These are phyloP conservation scores for Puffinus mauretanicus DNA, from an alignment of 2,113 vertebrate genomes.

Conservation along the genomic window DNA sequence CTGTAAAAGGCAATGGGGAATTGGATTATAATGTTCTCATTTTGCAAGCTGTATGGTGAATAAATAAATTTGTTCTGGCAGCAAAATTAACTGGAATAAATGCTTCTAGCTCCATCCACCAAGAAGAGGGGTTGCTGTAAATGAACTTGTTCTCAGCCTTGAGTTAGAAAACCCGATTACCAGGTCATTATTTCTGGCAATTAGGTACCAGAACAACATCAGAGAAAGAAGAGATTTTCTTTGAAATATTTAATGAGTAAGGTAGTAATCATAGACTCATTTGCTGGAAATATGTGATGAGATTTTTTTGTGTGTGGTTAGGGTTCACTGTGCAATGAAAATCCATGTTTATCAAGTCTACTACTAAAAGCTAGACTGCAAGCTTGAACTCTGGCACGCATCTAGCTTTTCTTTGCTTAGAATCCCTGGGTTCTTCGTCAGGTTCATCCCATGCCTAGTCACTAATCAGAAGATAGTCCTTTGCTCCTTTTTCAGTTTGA, in stretches of 20 bases:
- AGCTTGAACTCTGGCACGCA: background rate
- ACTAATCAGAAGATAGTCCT: background rate
- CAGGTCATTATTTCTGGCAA: conserved; percentile 35
- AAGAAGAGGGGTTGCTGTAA: background rate
- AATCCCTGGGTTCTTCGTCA: background rate
- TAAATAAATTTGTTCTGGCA: conserved; percentile 38
- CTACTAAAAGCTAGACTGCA: background rate
- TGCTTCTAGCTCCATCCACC: background rate
- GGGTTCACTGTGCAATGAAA: background rate
- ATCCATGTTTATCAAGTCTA: background rate
- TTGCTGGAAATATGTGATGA: background rate
- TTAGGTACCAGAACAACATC: conserved; percentile 12
- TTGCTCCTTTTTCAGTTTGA: background rate
- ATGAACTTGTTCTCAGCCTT: background rate
- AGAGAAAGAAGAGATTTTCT: background rate
- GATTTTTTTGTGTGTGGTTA: background rate
- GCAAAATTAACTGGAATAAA: conserved; percentile 40
- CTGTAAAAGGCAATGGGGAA: conserved; percentile 48
- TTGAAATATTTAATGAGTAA: conserved; percentile 22
- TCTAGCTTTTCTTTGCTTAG: background rate
- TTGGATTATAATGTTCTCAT: conserved; percentile 32
- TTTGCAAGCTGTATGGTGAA: conserved; percentile 43
- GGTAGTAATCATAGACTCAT: background rate
- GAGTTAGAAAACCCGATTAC: conserved; percentile 2
- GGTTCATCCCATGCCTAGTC: background rate